Base-by-base conservation (phyloP, 2,888 invertebrate species). In the Keiferia lycopersicella region DNA sequence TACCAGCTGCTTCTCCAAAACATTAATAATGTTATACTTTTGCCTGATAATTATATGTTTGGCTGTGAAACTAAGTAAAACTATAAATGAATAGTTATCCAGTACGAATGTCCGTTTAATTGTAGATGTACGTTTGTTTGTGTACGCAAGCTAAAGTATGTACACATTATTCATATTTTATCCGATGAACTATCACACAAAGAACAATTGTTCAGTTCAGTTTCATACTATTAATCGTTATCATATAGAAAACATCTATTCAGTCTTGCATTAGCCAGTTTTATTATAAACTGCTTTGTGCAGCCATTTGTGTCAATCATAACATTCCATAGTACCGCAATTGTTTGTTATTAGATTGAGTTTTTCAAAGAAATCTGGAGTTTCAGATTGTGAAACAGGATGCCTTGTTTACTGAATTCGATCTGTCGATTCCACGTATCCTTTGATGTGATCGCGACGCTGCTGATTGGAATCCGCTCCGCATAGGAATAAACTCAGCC, bases 381-480 rank as follows among this genome's bases (percentile, higher is more conserved):
- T 53, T 53, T 53, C 51, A 22, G 51, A 22, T 53, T 53, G 2
- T 51, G 51, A 11, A 53, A 53, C 45, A 60, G 60, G 60, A 60
- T n/a, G 22, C 60, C 45, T 20, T 60, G 60, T 60, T 60, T 60
- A 60, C 45, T 22, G 45, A 58, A 22, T 8, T 16, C 34, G 12
- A 22, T n/a, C 12, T 2, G 26, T 41, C 41, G 45, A 41, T 60
- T 59, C 60, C 26, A 60, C 60, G 60, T 22, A 60, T 60, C 60
- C 60, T 45, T 45, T 39, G 58, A 59, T 39, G 58, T 38, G 58
- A 4, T 22, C 50, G 18, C 51, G 51, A 38, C 39, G 39, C 14
- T 18, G 18, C 39, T 38, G 58, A 59, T 60, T 26, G 60, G 60
- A 60, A 60, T 60, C 45, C 38, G 38, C 53, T 56, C 14, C 30